Evolutionary conservation across 2,797 vertebrate species (phyloP).

Genomic region (Cygnus olor): DNA sequence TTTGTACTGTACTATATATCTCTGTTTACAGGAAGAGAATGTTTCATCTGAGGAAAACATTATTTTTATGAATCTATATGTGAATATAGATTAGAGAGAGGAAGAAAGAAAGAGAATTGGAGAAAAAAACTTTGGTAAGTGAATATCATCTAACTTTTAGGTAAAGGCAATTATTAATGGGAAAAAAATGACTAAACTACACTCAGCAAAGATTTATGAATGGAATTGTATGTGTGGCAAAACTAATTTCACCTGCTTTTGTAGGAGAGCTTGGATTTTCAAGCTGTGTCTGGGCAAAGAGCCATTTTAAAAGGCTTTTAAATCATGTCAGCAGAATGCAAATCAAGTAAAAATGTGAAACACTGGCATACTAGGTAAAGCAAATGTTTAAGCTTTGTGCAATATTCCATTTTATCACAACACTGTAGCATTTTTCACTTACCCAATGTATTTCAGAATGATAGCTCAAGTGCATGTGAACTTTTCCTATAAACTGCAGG

Average conservation of each 20-base stretch:
- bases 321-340: not conserved
- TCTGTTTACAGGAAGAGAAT: not conserved
- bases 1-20: not conserved
- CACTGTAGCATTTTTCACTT: not conserved
- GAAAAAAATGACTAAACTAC: not conserved
- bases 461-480: not conserved
- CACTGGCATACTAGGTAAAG: not conserved
- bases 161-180: slow-evolving; percentile 10
- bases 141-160: not conserved
- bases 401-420: not conserved
- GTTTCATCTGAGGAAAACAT: not conserved
- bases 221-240: not conserved
- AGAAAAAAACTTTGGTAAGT: not conserved
- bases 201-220: slow-evolving; percentile 48
- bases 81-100: not conserved
- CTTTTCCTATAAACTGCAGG: not conserved
- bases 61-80: not conserved
- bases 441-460: not conserved
- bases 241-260: slow-evolving; percentile 44
- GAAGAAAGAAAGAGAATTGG: not conserved
- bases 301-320: slow-evolving; percentile 16
- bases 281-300: slow-evolving; percentile 1
- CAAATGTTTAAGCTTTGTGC: not conserved
- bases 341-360: slow-evolving; percentile 22
- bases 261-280: slow-evolving; percentile 17